A percentile compares a stretch with the other conserved stretches of the same genome.
These are phyloP conservation scores for Troides oblongomaculatus DNA, from an alignment of 2,888 invertebrate species.

Conservation along the genomic window DNA sequence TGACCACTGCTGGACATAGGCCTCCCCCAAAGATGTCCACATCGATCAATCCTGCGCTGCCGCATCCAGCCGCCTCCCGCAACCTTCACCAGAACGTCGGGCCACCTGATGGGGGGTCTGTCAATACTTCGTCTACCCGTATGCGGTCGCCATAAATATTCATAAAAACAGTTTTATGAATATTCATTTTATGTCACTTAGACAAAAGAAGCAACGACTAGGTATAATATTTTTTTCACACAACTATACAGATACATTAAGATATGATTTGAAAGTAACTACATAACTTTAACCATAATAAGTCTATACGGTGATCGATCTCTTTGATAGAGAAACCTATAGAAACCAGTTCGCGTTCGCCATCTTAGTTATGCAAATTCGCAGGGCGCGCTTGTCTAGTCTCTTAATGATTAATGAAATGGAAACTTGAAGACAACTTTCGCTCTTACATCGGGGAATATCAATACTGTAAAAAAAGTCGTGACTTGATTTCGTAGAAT, in stretches of 20 bases:
- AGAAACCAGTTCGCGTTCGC: constrained; percentile 21
- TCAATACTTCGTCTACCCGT: too few species aligned
- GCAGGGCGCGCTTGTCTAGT: constrained; percentile 10
- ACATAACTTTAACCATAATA: neutral
- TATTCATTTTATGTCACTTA: neutral
- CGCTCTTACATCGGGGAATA: constrained; percentile 1
- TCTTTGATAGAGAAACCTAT: constrained; percentile 22
- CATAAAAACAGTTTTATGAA: too few species aligned
- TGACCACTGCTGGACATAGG: too few species aligned
- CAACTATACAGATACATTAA: neutral
- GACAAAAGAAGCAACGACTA: neutral
- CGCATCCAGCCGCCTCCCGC: too few species aligned
- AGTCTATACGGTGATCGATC: constrained; percentile 4
- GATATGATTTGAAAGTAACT: constrained; percentile 9
- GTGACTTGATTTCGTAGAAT: too few species aligned
- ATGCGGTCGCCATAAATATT: too few species aligned
- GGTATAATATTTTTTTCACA: neutral
- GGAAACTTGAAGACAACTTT: constrained; percentile 18
- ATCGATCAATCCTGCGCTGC: too few species aligned
- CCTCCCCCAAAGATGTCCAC: too few species aligned
- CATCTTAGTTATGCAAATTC: constrained; percentile 26
- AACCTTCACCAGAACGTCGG: too few species aligned
- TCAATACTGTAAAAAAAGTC: neutral
- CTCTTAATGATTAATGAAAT: constrained; percentile 14
- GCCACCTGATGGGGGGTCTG: too few species aligned